Percentiles rank a stretch among this genome's conserved stretches.
These are phyloP conservation scores for Lepidocyrtinus sp. DNA, from an alignment of 2,888 invertebrate species.

Conservation along the genomic window DNA sequence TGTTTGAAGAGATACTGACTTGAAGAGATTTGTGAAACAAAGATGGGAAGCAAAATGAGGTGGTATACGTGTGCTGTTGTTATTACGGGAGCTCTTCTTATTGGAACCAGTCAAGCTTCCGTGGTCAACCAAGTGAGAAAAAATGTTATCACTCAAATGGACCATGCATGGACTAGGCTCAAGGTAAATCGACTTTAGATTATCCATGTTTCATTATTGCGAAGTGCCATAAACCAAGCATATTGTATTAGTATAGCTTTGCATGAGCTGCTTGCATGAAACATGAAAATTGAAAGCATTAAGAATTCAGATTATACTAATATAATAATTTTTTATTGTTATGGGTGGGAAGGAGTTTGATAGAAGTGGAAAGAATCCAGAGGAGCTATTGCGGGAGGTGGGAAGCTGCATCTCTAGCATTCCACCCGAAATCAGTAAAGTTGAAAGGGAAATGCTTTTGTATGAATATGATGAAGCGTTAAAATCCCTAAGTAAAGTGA, in stretches of 20 bases:
- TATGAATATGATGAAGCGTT: conserved; percentile 68
- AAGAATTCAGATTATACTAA: not conserved
- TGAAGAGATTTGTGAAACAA: no score
- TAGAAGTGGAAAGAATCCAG: conserved; percentile 48
- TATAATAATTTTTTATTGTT: not conserved
- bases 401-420: conserved; percentile 55
- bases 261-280: no score
- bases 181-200: no score
- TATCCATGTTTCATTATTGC: no score
- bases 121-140: conserved; percentile 51
- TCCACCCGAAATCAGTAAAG: conserved; percentile 61
- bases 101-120: conserved; percentile 16
- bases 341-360: conserved; percentile 53
- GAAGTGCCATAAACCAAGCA: no score
- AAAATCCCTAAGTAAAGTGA: conserved; percentile 65
- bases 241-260: not conserved
- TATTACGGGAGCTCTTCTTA: not conserved
- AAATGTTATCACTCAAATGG: conserved; percentile 51
- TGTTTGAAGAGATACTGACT: no score
- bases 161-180: conserved; percentile 58
- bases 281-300: no score
- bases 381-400: conserved; percentile 55
- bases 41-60: not conserved
- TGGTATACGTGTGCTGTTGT: not conserved
- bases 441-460: conserved; percentile 64